A percentile compares a stretch with the other conserved stretches of the same genome.
Conservation (phyloP, 2,888 invertebrate genomes). For the Sarcophaga caerulescens region DNA sequence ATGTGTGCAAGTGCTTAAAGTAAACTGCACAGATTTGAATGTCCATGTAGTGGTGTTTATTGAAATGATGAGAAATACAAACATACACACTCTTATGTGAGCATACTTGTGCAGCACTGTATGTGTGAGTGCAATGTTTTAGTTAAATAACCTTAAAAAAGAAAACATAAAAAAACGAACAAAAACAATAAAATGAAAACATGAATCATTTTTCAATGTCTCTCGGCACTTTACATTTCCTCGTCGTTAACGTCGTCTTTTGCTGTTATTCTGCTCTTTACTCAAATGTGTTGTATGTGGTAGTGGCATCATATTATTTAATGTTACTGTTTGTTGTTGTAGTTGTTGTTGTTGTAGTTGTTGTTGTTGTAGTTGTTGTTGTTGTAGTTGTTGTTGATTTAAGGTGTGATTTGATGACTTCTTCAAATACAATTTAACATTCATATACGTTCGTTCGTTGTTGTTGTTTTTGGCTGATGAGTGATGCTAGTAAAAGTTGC, state of each 20-base stretch:
- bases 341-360: conserved; percentile 9
- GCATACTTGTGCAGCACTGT: not conserved
- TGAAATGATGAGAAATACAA: not conserved
- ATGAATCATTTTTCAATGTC: conserved; percentile 68
- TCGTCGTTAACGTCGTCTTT: conserved; percentile 16
- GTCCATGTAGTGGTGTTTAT: conserved; percentile 9
- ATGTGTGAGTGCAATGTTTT: conserved; percentile 13
- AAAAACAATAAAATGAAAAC: conserved; percentile 34
- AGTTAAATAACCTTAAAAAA: too few relatives aligned
- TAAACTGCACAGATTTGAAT: conserved; percentile 1
- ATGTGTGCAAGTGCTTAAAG: conserved; percentile 13
- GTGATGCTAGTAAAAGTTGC: conserved; percentile 22
- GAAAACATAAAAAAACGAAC: not conserved
- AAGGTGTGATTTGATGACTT: conserved; percentile 69
- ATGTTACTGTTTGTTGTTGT: conserved; percentile 14
- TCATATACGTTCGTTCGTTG: conserved; percentile 36
- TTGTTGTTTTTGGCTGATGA: conserved; percentile 31
- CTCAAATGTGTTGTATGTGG: not conserved
- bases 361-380: conserved; percentile 28
- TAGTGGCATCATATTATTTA: conserved; percentile 8
- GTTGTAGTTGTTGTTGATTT: conserved; percentile 49
- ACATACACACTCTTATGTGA: not conserved
- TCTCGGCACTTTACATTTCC: conserved; percentile 60
- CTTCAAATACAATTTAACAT: conserved; percentile 60
- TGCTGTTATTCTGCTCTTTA: not conserved